Evolutionary conservation across 2,888 invertebrate species (phyloP).

Genomic region (Neelides folsomi): DNA sequence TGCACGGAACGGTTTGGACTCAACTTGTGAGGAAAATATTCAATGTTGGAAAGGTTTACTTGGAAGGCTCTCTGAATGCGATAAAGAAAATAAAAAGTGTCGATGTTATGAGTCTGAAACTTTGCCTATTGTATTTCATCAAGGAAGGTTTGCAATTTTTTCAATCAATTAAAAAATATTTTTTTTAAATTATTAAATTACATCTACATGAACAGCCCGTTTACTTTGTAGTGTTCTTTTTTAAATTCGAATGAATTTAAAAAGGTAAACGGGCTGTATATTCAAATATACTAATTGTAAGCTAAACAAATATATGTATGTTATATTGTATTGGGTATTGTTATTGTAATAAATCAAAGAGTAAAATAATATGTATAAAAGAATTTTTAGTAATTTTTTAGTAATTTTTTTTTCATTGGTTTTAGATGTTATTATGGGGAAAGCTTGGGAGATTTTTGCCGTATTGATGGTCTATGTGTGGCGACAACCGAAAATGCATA

Average conservation of each 20-base stretch:
- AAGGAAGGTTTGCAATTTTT: conserved; percentile 21
- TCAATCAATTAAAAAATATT: background rate
- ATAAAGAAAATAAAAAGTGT: conserved; percentile 18
- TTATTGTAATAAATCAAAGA: no score
- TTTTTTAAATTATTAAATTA: no score
- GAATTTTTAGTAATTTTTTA: background rate
- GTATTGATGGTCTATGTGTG: conserved; percentile 28
- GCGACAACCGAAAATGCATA: conserved; percentile 25
- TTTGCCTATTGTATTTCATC: conserved; percentile 29
- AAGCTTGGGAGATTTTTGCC: conserved; percentile 29
- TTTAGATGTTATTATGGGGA: conserved; percentile 31
- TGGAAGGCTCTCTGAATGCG: conserved; percentile 28
- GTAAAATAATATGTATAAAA: no score
- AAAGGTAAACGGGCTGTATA: no score
- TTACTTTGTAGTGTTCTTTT: no score
- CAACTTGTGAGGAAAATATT: conserved; percentile 21
- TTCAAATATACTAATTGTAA: no score
- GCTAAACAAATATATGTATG: background rate
- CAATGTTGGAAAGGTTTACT: conserved; percentile 28
- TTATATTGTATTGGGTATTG: background rate
- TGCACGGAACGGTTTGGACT: conserved; percentile 28
- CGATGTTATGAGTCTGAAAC: conserved; percentile 30
- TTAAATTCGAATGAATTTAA: no score
- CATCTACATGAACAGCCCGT: no score
- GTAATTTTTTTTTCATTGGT: no score